Evolutionary conservation across 2,888 invertebrate genomes (phyloP).

Genomic region (Epistrophella euchroma): DNA sequence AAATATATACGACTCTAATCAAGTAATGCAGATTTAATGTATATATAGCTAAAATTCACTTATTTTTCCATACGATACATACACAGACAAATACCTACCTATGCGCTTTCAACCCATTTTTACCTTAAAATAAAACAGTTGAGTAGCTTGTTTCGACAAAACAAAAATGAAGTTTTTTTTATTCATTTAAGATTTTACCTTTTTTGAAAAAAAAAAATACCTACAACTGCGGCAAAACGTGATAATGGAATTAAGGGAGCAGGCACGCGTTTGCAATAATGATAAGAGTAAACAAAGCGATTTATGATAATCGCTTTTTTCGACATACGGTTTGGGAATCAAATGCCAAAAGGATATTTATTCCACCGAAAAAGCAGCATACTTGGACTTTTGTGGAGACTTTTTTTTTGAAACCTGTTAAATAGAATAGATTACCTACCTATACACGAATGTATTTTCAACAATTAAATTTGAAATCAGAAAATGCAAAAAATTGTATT

Average conservation of each 20-base stretch:
- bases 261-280: constrained; percentile 12
- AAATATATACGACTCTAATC: background rate
- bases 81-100: too few relatives aligned
- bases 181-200: background rate
- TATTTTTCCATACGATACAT: background rate
- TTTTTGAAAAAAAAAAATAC: background rate
- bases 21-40: background rate
- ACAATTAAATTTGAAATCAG: background rate
- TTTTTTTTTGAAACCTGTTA: background rate
- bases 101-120: background rate
- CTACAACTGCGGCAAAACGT: background rate
- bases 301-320: constrained; percentile 23
- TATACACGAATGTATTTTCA: background rate
- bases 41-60: background rate
- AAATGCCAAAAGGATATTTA: background rate
- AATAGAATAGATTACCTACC: background rate
- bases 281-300: constrained; percentile 29
- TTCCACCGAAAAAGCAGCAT: background rate
- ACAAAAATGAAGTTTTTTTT: background rate
- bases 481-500: background rate
- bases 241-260: constrained; percentile 4
- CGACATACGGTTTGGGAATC: constrained; percentile 2
- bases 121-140: background rate
- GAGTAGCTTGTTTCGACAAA: background rate
- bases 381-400: background rate